Conservation (phyloP, 2,113 vertebrate species). For the Bothrops jararaca region DNA sequence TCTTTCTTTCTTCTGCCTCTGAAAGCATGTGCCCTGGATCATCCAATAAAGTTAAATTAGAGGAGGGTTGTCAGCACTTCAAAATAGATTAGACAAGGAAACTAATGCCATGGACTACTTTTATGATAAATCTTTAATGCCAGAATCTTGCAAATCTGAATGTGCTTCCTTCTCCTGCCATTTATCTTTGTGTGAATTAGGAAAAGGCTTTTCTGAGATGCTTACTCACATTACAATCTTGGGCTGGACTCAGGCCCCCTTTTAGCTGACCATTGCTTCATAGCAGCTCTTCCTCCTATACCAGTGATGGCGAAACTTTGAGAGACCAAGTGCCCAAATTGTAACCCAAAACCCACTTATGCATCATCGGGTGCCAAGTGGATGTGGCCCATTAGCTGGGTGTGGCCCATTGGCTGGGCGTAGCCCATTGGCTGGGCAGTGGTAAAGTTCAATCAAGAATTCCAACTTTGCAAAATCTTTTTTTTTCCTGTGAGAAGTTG, state of each 20-base stretch:
- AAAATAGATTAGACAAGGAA: background rate
- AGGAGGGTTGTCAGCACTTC: background rate
- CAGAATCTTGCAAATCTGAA: background rate
- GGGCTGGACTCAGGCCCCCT: background rate
- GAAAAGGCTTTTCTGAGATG: background rate
- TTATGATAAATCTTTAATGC: background rate
- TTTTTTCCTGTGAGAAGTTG: no score
- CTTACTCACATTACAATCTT: background rate
- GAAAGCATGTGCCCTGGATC: background rate
- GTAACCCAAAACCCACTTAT: no score
- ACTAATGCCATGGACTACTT: background rate
- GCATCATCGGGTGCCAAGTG: no score
- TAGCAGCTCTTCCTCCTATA: background rate
- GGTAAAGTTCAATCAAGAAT: no score
- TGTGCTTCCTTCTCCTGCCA: background rate
- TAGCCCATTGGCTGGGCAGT: no score
- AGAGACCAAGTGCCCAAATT: no score
- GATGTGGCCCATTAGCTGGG: no score
- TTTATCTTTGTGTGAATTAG: background rate
- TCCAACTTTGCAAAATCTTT: no score
- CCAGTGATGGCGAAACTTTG: no score
- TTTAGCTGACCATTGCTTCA: background rate
- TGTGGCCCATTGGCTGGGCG: no score
- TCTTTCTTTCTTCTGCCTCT: background rate
- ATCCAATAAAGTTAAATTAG: background rate